These are phyloP conservation scores for Drosophila atroscutellata DNA, from an alignment of 2,888 invertebrate species.

Conservation along the genomic window DNA sequence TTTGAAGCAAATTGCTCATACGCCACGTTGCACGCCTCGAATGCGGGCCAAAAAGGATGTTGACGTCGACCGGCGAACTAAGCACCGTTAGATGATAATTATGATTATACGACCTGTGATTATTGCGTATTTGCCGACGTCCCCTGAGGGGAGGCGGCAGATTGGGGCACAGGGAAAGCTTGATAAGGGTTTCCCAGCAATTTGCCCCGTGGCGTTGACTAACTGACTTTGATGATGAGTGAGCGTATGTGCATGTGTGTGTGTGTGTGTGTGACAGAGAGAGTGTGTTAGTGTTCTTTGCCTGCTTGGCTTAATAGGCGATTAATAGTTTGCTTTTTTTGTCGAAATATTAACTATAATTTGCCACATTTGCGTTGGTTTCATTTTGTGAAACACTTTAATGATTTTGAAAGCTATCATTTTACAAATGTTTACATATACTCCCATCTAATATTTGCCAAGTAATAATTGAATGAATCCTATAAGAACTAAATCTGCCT, in stretches of 20 bases:
- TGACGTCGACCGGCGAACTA: conserved; percentile 7
- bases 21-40: conserved; percentile 56
- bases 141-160: not conserved
- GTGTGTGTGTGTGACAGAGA: not conserved
- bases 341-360: conserved; percentile 18
- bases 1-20: conserved; percentile 69
- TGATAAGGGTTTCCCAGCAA: conserved; percentile 38
- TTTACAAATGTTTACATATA: not conserved
- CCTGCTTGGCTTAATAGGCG: conserved; percentile 17
- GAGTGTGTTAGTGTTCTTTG: not conserved
- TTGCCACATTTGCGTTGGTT: not conserved
- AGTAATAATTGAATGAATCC: not conserved
- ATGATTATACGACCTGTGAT: conserved; percentile 72
- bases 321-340: conserved; percentile 41
- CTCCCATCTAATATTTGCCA: not conserved
- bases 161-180: not conserved
- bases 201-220: conserved; percentile 61
- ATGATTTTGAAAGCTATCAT: not conserved
- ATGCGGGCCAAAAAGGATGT: conserved; percentile 44
- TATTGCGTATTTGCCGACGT: conserved; percentile 35
- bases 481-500: not conserved
- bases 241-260: not conserved
- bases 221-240: conserved; percentile 54
- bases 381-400: not conserved
- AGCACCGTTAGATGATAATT: conserved; percentile 48